Percentiles rank a stretch among this genome's conserved stretches.
Evolutionary conservation across 2,113 vertebrate species (phyloP).

Genomic region (Acanthisitta chloris): DNA sequence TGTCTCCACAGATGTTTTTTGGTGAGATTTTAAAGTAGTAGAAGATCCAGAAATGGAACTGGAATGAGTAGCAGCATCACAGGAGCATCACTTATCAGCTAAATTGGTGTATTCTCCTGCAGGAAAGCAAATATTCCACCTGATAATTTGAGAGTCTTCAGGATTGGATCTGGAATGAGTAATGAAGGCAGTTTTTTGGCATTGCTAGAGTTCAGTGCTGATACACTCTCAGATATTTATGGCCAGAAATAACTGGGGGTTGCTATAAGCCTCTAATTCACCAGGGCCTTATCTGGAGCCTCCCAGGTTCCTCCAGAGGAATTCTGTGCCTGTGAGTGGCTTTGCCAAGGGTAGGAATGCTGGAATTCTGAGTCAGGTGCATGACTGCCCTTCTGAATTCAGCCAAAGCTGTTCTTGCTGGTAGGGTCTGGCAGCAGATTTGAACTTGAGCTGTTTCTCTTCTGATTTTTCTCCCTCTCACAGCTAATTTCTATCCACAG

Average conservation of each 20-base stretch:
- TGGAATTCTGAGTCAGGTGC: too few species aligned
- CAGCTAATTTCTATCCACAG: neutral
- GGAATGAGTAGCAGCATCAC: too few species aligned
- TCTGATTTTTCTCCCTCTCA: neutral
- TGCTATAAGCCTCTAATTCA: neutral
- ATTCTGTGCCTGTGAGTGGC: neutral
- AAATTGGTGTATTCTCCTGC: neutral
- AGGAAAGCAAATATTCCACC: neutral
- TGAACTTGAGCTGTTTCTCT: neutral
- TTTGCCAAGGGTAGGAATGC: neutral
- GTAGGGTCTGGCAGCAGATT: neutral
- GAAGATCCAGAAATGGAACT: neutral
- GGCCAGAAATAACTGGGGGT: neutral
- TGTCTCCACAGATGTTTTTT: neutral
- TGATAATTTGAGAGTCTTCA: neutral
- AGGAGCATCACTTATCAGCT: neutral
- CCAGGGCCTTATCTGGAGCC: fast-evolving
- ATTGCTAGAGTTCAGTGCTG: neutral
- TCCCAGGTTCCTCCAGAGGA: neutral
- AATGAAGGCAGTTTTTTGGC: neutral
- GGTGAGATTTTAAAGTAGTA: neutral
- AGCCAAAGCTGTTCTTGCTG: neutral
- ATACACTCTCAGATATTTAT: too few species aligned
- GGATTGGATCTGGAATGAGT: neutral
- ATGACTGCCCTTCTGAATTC: neutral